Evolutionary conservation across 64 coral and sea anemone species (phyloP), one percentile per base, ranked within the genome.

Genomic region (Stichodactyla mertensii): DNA sequence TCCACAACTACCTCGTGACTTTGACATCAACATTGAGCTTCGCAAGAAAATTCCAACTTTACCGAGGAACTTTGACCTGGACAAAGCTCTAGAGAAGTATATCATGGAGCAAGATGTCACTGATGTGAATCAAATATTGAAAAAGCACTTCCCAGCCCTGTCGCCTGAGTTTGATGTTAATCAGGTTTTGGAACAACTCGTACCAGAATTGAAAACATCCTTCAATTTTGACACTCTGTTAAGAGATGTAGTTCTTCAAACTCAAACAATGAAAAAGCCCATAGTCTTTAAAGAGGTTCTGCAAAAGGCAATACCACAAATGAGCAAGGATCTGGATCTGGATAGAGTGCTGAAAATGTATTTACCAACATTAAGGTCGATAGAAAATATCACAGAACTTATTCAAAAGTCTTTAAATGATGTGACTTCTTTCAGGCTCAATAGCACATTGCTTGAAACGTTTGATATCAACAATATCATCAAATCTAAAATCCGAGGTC

Each of bases 401-500:
- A 57, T 84, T 13, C 53, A 84, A 16, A 55, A 84, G 52, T 27
- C 10, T 54, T 57, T 84, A 54, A 26, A 57, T 20, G 82, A 54
- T 8, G 7, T 84, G 4, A 84, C 22, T 4, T 54, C 55, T 14
- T 84, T 84, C 22, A 26, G 16, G 23, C n/a, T 84, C 4, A 54
- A 84, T 11, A 26, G 16, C 27, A 20, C 23, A 57, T 26, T 15
- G 57, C 55, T 84, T 5, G 22, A 61, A 55, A 55, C 13, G 27
- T 84, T 84, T 31, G 82, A 84, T 45, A 19, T 84, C 52, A 56
- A 24, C 55, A 24, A 84, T 13, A 61, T 84, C 22, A 28, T 84
- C 5, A 61, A 61, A 27, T 0, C 16, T 55, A 61, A 55, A 57
- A 18, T 84, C 12, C 54, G 54, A 16, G 82, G 82, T 10, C 7